These are phyloP conservation scores for Luperina testacea DNA, from an alignment of 2,888 invertebrate species.

Conservation along the genomic window DNA sequence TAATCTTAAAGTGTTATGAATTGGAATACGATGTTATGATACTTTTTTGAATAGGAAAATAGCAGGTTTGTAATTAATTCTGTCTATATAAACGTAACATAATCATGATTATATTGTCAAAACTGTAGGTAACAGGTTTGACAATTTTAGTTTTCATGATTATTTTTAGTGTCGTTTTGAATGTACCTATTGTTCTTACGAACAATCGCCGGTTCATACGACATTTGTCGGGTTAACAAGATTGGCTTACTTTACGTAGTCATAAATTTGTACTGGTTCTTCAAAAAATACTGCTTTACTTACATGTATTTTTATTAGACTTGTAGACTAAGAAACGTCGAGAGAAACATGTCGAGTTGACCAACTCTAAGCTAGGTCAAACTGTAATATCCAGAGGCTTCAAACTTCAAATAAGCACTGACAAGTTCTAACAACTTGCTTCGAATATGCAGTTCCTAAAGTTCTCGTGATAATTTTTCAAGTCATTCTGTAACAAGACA, in stretches of 20 bases:
- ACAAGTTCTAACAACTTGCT: constrained; percentile 10
- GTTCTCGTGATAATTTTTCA: not conserved
- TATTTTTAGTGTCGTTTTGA: not conserved
- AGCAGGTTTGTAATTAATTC: not conserved
- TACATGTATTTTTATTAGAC: not conserved
- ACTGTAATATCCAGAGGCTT: constrained; percentile 1
- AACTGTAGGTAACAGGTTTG: not conserved
- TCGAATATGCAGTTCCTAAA: constrained; percentile 16
- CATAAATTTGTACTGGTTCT: not conserved
- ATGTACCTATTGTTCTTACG: not conserved
- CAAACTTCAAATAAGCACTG: constrained; percentile 13
- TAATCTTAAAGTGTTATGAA: constrained; percentile 4
- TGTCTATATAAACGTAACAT: not conserved
- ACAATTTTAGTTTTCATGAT: not conserved
- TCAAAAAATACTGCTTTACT: not conserved
- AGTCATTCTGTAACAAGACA: not conserved
- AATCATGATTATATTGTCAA: not conserved
- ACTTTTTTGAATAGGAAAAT: not conserved
- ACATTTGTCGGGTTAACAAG: not conserved
- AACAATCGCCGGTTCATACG: not conserved
- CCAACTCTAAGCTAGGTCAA: constrained; percentile 7
- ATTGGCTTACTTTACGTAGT: not conserved
- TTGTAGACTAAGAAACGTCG: not conserved
- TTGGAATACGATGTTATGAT: not conserved
- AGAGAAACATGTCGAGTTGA: not conserved